phyloP scores from a whole-genome alignment of 2,888 invertebrate species.

The Acleris sparsana region DNA sequence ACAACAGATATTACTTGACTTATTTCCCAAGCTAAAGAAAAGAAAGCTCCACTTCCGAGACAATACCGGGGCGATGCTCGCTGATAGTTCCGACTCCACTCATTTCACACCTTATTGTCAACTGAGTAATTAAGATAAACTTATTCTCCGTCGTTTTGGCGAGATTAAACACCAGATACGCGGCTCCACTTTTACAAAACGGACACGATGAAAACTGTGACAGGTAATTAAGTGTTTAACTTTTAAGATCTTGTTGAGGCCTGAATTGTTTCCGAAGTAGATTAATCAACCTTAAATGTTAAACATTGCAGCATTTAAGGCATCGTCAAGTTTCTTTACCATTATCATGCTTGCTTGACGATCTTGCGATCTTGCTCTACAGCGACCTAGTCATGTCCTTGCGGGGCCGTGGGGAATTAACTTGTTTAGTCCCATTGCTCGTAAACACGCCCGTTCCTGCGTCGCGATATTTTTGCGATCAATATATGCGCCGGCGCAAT shows the following conservation, averaged over 20 bases:
- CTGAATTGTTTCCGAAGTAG: background rate
- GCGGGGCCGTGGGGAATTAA: conserved; percentile 31
- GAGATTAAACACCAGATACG: conserved; percentile 32
- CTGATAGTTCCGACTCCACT: conserved; percentile 43
- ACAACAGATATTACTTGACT: conserved; percentile 49
- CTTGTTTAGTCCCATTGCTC: conserved; percentile 38
- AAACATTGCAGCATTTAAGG: too few species aligned
- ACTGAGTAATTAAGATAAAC: conserved; percentile 46
- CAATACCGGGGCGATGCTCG: conserved; percentile 58
- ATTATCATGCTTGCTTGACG: too few species aligned
- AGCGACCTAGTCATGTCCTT: background rate
- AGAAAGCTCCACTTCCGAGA: conserved; percentile 60
- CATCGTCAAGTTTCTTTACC: too few species aligned
- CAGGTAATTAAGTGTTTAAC: conserved; percentile 26
- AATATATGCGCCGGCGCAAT: conserved; percentile 52
- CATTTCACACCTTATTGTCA: conserved; percentile 43
- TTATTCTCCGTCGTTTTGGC: conserved; percentile 32
- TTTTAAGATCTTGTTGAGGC: background rate
- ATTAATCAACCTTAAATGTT: too few species aligned
- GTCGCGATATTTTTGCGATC: conserved; percentile 49
- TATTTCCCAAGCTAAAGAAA: conserved; percentile 76
- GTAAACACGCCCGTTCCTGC: conserved; percentile 41
- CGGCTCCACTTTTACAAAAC: conserved; percentile 30
- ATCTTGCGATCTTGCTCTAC: too few species aligned
- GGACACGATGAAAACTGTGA: conserved; percentile 27